Conservation (phyloP, 2,113 vertebrate species). For the Semnornis frantzii region DNA sequence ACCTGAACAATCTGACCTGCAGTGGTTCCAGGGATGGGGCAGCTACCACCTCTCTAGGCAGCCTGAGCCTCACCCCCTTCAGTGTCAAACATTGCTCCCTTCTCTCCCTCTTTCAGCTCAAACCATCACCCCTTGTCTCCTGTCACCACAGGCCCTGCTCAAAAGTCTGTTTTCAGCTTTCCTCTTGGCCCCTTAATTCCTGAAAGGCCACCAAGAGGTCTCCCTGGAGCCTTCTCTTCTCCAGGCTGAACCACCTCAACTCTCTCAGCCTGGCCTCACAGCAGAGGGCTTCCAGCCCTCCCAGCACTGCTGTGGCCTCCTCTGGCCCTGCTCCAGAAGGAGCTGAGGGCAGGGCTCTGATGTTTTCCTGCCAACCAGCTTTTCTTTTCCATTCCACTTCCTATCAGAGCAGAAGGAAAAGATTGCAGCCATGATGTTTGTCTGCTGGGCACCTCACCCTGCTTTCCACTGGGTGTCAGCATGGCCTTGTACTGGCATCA, state of each 20-base stretch:
- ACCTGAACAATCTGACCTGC: neutral
- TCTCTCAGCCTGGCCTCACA: neutral
- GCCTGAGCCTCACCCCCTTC: too few relatives aligned
- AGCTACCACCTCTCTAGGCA: too few relatives aligned
- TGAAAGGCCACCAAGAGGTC: too few relatives aligned
- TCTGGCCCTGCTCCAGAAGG: neutral
- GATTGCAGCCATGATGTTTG: accelerated
- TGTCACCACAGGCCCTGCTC: too few relatives aligned
- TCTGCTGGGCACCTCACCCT: accelerated
- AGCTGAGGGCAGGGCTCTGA: neutral
- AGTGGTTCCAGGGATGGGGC: too few relatives aligned
- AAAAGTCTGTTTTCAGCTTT: too few relatives aligned
- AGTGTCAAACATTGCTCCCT: too few relatives aligned
- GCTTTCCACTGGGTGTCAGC: conserved; percentile 67
- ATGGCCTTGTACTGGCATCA: accelerated
- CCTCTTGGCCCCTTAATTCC: too few relatives aligned
- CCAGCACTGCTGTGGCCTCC: neutral
- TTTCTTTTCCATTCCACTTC: accelerated
- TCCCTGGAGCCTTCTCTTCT: too few relatives aligned
- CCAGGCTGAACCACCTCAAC: neutral
- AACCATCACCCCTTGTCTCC: too few relatives aligned
- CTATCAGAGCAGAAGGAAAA: neutral
- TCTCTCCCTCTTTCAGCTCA: too few relatives aligned
- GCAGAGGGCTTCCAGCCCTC: neutral
- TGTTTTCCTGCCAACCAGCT: neutral